These are phyloP conservation scores for Acanthochromis polyacanthus DNA, from an alignment of 2,113 vertebrate genomes.

Conservation along the genomic window DNA sequence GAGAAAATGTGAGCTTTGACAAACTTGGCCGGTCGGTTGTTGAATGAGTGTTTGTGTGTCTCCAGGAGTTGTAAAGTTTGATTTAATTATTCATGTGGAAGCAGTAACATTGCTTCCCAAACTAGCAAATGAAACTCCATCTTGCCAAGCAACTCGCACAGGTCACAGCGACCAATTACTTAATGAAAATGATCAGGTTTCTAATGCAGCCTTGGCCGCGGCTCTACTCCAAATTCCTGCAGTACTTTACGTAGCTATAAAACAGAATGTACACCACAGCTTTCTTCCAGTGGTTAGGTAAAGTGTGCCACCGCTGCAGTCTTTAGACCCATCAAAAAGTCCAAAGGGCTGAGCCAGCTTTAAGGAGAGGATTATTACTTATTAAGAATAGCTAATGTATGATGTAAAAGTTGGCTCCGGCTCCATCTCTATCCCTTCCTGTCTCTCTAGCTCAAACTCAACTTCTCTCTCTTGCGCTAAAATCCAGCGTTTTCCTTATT, in stretches of 20 bases:
- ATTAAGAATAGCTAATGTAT: slow-evolving; percentile 76
- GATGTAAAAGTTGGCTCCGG: slow-evolving; percentile 68
- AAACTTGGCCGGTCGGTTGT: neutral
- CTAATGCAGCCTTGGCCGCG: slow-evolving; percentile 63
- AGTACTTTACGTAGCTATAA: slow-evolving; percentile 58
- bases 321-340: slow-evolving; percentile 66
- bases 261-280: slow-evolving; percentile 61
- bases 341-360: slow-evolving; percentile 75
- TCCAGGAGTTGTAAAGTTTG: slow-evolving; percentile 74
- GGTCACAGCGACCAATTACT: slow-evolving; percentile 81
- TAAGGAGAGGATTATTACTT: slow-evolving; percentile 75
- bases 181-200: slow-evolving; percentile 85
- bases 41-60: slow-evolving; percentile 60
- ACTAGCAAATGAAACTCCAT: slow-evolving; percentile 82
- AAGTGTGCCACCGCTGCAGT: slow-evolving; percentile 73
- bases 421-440: slow-evolving; percentile 27
- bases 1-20: slow-evolving; percentile 35
- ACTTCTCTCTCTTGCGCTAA: slow-evolving; percentile 16
- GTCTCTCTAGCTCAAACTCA: slow-evolving; percentile 52
- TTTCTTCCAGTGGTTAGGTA: slow-evolving; percentile 57
- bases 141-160: slow-evolving; percentile 76
- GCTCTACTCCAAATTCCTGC: slow-evolving; percentile 53
- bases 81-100: slow-evolving; percentile 82
- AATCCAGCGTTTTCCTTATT: slow-evolving; percentile 25
- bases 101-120: slow-evolving; percentile 80